Evolutionary conservation across 2,888 invertebrate species (phyloP).

Genomic region (Caenorhabditis macrosperma): DNA sequence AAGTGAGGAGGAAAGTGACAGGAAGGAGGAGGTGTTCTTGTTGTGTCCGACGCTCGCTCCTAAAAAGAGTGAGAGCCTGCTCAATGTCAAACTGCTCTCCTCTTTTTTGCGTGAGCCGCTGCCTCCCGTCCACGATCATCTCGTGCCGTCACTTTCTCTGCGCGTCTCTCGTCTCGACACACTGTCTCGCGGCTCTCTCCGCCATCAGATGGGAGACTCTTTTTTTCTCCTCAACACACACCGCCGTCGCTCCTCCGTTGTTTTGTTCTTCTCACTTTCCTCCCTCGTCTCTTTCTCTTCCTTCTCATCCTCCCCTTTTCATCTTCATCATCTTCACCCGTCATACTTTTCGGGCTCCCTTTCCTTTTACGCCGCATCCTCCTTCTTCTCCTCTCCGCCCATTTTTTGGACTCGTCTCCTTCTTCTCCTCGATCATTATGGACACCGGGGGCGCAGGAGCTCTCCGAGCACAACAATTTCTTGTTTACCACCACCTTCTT

Average conservation of each 20-base stretch:
- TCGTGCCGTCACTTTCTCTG: conserved; percentile 1
- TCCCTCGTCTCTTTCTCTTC: conserved; percentile 11
- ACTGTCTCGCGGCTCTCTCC: conserved; percentile 13
- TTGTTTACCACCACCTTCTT: conserved; percentile 7
- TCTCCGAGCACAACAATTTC: not conserved
- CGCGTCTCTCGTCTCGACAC: not conserved
- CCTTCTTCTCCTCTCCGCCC: not conserved
- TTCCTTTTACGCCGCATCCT: not conserved
- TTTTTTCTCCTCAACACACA: conserved; percentile 34
- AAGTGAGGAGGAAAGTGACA: conserved; percentile 1
- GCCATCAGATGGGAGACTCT: conserved; percentile 34
- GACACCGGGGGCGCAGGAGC: conserved; percentile 1
- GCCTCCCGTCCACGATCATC: conserved; percentile 8
- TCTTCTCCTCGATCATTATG: conserved; percentile 25
- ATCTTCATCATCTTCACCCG: conserved; percentile 10
- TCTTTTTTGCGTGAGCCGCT: not conserved
- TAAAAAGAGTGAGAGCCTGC: conserved; percentile 27
- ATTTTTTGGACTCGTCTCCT: conserved; percentile 36
- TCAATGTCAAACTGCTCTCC: conserved; percentile 27
- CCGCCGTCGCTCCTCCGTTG: conserved; percentile 17
- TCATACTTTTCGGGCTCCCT: conserved; percentile 8
- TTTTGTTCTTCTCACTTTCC: conserved; percentile 38
- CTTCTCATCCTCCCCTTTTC: conserved; percentile 20
- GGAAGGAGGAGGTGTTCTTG: conserved; percentile 20
- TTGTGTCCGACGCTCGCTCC: not conserved